Percentiles rank a stretch among this genome's conserved stretches.
phyloP scores from a whole-genome alignment of 2,888 invertebrate species.

The Kuschelorhynchus macadamiae region DNA sequence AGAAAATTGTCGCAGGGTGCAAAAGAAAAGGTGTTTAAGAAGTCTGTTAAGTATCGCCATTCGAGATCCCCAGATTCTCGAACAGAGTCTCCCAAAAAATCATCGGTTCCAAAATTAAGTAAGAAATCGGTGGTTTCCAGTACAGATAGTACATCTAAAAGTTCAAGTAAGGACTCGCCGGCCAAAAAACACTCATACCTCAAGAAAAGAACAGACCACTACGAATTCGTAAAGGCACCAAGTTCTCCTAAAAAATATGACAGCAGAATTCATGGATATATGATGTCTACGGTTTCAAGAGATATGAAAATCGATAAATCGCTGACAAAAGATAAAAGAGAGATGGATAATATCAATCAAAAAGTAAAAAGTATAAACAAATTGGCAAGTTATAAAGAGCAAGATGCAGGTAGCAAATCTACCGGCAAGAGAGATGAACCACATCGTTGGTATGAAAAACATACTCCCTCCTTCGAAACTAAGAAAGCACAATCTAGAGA shows the following conservation, averaged over 20 bases:
- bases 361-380: slow-evolving; percentile 53
- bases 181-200: slow-evolving; percentile 45
- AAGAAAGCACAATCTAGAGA: slow-evolving; percentile 46
- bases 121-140: slow-evolving; percentile 40
- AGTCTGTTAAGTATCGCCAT: slow-evolving; percentile 15
- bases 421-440: slow-evolving; percentile 44
- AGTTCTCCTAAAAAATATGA: slow-evolving; percentile 58
- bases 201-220: slow-evolving; percentile 41
- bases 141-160: slow-evolving; percentile 52
- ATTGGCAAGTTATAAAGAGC: slow-evolving; percentile 38
- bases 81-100: slow-evolving; percentile 1
- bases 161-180: slow-evolving; percentile 31
- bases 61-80: slow-evolving; percentile 7
- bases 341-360: slow-evolving; percentile 62
- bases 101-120: slow-evolving; percentile 23
- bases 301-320: slow-evolving; percentile 70
- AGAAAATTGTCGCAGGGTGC: slow-evolving; percentile 28
- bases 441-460: slow-evolving; percentile 52
- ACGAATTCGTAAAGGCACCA: slow-evolving; percentile 1
- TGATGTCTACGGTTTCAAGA: slow-evolving; percentile 74
- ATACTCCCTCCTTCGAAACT: slow-evolving; percentile 56
- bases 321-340: slow-evolving; percentile 61
- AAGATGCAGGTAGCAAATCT: slow-evolving; percentile 21
- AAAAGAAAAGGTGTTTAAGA: slow-evolving; percentile 22
- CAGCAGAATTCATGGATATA: slow-evolving; percentile 69